Conservation (phyloP, 2,888 invertebrate genomes). For the Acleris laterana region DNA sequence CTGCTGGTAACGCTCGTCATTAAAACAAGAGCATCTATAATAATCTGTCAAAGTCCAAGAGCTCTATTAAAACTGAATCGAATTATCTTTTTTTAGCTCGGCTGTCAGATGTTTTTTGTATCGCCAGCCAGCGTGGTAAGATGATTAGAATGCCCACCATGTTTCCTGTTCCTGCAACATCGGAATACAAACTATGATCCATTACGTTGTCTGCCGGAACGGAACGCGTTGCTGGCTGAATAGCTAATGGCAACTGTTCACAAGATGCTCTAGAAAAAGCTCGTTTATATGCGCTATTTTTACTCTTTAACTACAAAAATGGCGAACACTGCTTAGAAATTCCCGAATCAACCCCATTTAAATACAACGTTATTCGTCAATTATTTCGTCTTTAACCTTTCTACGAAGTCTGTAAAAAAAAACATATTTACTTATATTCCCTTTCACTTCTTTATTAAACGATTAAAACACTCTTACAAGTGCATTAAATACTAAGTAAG, state of each 20-base stretch:
- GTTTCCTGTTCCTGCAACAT: slow-evolving; percentile 63
- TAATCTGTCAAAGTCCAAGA: slow-evolving; percentile 11
- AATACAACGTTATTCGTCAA: too few relatives aligned
- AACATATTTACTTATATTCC: too few relatives aligned
- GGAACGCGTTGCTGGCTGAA: slow-evolving; percentile 56
- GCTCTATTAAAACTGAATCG: slow-evolving; percentile 19
- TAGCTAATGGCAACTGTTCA: slow-evolving; percentile 20
- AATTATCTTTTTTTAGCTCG: slow-evolving; percentile 24
- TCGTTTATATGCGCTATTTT: not conserved
- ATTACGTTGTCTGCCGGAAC: slow-evolving; percentile 59
- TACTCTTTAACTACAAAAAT: not conserved
- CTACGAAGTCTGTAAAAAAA: too few relatives aligned
- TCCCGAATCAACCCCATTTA: not conserved
- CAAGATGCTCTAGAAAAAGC: not conserved
- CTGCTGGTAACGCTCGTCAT: not conserved
- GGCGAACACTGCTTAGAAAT: too few relatives aligned
- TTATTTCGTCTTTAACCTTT: too few relatives aligned
- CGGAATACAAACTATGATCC: slow-evolving; percentile 38
- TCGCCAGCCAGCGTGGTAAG: slow-evolving; percentile 39
- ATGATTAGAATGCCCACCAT: slow-evolving; percentile 59
- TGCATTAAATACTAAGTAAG: not conserved
- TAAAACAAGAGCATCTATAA: not conserved
- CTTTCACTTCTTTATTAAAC: too few relatives aligned
- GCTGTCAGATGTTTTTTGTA: slow-evolving; percentile 24
- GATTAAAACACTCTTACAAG: too few relatives aligned